Base-by-base conservation (phyloP, 2,113 vertebrate species). In the Nansenia antarctica region DNA sequence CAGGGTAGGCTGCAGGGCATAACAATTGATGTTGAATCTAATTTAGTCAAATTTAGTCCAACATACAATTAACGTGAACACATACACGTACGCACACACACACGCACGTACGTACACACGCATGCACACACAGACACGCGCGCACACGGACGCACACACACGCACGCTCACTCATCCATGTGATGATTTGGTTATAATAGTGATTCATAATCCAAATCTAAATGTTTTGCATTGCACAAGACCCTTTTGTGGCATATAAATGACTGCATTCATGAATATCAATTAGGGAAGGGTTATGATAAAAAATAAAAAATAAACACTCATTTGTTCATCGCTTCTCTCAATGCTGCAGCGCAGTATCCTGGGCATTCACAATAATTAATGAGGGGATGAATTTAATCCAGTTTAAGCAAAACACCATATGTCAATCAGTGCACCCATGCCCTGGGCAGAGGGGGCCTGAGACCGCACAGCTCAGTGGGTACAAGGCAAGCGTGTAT, bases 341-440 rank as follows among this genome's bases (percentile, higher is more conserved):
- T 69, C 63, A 35, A 52, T 37, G 37, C 31, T 73, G 65, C 58
- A 32, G 24, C 54, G 53, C 42, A 72, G 69, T 71, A 78, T 73
- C 70, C 60, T 55, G 61, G 39, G 58, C 24, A 69, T 76, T 81
- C 45, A 78, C 66, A 73, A 55, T 57, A 77, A 83, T 77, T 71
- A 75, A 78, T 31, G 65, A 78, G 69, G 63, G 64, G 26, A 49
- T 74, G 37, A 31, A 11, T 79, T 59, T 73, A 70, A 81, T 82
- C 63, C 57, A 70, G 69, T 79, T 53, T 35, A 32, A 80, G 65
- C 66, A 77, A 74, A 85, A 76, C 76, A 77, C 66, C 77, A 82
- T 37, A 83, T 77, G 77, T 59, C 70, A 55, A 30, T 67, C 35
- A 72, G 74, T 7, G 58, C 57, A 62, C 69, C 59, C 31, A 32